phyloP scores from a whole-genome alignment of 2,113 vertebrate species.

The Nymphicus hollandicus region DNA sequence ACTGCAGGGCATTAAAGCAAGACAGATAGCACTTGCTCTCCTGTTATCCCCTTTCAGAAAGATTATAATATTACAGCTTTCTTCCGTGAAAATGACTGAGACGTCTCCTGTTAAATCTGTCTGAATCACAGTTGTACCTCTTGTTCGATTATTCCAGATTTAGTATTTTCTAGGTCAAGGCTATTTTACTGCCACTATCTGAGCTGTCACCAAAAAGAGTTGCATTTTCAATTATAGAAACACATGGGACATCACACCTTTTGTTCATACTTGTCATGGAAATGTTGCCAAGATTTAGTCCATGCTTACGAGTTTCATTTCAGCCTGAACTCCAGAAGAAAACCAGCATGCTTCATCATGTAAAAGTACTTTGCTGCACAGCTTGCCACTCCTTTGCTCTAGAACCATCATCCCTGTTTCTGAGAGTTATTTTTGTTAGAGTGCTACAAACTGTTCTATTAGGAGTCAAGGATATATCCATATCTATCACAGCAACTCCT shows the following conservation, averaged over 20 bases:
- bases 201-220: conserved; percentile 37
- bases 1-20: not conserved
- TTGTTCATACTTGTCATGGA: conserved; percentile 29
- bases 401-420: not conserved
- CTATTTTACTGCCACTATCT: not conserved
- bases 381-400: not conserved
- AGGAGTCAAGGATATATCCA: not conserved
- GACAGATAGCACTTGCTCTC: not conserved
- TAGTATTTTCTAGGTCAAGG: conserved; percentile 51
- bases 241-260: conserved; percentile 56
- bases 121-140: not conserved
- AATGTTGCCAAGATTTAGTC: conserved; percentile 26
- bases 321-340: not conserved
- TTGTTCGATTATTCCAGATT: not conserved
- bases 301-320: not conserved
- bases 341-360: not conserved
- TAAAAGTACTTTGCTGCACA: not conserved
- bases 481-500: not conserved
- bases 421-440: not conserved
- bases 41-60: not conserved
- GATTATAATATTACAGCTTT: not conserved
- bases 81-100: not conserved
- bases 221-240: conserved; percentile 53
- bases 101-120: not conserved
- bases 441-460: not conserved